Percentiles rank a stretch among this genome's conserved stretches.
Evolutionary conservation across 2,113 vertebrate genomes (phyloP).

Genomic region (Myiozetetes cayanensis): DNA sequence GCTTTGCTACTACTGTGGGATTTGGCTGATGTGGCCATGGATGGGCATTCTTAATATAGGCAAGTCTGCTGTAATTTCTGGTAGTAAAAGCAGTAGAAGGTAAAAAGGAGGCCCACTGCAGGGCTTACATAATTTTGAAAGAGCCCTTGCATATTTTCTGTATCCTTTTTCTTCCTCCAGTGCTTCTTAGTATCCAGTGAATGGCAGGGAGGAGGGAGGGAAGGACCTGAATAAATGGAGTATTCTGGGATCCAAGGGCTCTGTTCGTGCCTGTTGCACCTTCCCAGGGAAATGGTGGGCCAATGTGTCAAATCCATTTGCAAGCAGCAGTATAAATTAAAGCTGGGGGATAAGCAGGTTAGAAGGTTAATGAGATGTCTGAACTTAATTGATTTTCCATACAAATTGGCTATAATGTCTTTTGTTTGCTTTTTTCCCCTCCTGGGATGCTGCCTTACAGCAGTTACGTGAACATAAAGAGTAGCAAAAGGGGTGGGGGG

Average conservation of each 20-base stretch:
- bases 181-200: not conserved
- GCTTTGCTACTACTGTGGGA: not conserved
- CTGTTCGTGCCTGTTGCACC: not conserved
- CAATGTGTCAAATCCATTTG: constrained; percentile 23
- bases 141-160: not conserved
- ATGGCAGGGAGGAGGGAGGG: not conserved
- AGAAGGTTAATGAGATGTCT: constrained; percentile 54
- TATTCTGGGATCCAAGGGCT: not conserved
- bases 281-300: not conserved
- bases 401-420: constrained; percentile 37
- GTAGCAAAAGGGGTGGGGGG: not conserved
- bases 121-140: not conserved
- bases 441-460: not conserved
- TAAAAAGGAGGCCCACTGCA: constrained; percentile 12
- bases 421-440: not conserved
- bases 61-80: not conserved
- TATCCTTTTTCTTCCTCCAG: not conserved
- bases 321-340: constrained; percentile 15
- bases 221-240: constrained; percentile 4
- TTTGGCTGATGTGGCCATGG: not conserved
- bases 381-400: constrained; percentile 48
- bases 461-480: not conserved
- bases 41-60: not conserved
- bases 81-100: not conserved
- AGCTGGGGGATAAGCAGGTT: constrained; percentile 40